phyloP scores from a whole-genome alignment of 2,888 invertebrate species.

The Diabrotica balteata region DNA sequence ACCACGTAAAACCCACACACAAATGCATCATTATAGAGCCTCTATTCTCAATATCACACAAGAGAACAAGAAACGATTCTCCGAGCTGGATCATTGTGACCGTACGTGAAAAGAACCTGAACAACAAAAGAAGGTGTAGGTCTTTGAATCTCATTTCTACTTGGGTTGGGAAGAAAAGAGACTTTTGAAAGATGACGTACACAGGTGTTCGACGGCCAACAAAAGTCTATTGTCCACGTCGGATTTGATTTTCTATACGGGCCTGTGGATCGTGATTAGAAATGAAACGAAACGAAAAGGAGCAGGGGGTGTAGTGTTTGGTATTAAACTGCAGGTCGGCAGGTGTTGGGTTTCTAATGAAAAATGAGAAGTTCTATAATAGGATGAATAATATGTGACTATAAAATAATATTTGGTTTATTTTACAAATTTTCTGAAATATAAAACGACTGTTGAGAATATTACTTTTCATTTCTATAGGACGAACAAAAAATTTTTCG shows the following conservation, averaged over 20 bases:
- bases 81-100: slow-evolving; percentile 9
- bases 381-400: too few relatives aligned
- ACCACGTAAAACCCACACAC: background rate
- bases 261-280: background rate
- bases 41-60: background rate
- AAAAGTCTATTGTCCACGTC: slow-evolving; percentile 10
- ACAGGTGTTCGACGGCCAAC: slow-evolving; percentile 17
- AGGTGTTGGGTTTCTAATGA: background rate
- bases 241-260: slow-evolving; percentile 12
- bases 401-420: too few relatives aligned
- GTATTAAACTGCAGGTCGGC: background rate
- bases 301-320: background rate
- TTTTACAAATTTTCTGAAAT: too few relatives aligned
- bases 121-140: slow-evolving; percentile 23
- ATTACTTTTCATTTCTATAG: too few relatives aligned
- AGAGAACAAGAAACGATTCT: slow-evolving; percentile 12
- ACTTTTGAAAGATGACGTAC: slow-evolving; percentile 12
- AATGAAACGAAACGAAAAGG: too few relatives aligned
- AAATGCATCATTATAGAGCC: slow-evolving; percentile 1
- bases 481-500: too few relatives aligned
- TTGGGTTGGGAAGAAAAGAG: background rate
- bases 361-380: too few relatives aligned
- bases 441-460: too few relatives aligned
- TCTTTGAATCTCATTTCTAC: slow-evolving; percentile 1
- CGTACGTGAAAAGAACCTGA: slow-evolving; percentile 3